Evolutionary conservation across 2,888 invertebrate species (phyloP).

Genomic region (Chrysotoxum bicinctum): DNA sequence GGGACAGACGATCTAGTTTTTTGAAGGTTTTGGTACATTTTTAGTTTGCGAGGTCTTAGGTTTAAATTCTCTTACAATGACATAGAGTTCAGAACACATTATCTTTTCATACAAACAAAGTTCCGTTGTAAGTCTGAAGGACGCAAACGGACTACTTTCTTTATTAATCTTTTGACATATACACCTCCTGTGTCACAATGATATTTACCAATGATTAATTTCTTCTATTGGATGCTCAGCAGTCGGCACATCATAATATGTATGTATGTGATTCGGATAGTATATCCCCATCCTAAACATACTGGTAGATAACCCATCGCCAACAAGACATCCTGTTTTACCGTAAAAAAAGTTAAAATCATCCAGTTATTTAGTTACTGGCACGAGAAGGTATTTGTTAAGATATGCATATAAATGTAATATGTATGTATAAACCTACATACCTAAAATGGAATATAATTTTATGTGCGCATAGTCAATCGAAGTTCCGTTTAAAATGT

Average conservation of each 20-base stretch:
- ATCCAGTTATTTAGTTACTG: constrained; percentile 24
- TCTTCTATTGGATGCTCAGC: constrained; percentile 37
- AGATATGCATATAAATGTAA: neutral
- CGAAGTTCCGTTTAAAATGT: constrained; percentile 49
- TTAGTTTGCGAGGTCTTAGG: too few relatives aligned
- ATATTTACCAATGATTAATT: constrained; percentile 62
- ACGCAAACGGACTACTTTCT: too few relatives aligned
- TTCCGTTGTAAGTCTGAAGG: too few relatives aligned
- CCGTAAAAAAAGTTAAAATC: constrained; percentile 4
- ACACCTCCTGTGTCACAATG: constrained; percentile 16
- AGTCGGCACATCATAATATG: neutral
- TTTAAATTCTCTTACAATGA: too few relatives aligned
- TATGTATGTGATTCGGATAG: neutral
- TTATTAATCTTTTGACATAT: too few relatives aligned
- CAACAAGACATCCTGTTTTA: neutral
- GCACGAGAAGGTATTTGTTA: constrained; percentile 30
- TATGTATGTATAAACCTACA: neutral
- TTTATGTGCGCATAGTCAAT: constrained; percentile 59
- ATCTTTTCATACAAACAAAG: too few relatives aligned
- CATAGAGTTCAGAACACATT: too few relatives aligned
- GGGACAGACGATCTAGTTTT: too few relatives aligned
- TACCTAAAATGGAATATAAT: constrained; percentile 10
- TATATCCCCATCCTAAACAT: neutral
- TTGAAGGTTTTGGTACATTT: too few relatives aligned
- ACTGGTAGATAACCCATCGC: neutral